phyloP scores from a whole-genome alignment of 2,888 invertebrate genomes.

The Meiosimyza platycephala region DNA sequence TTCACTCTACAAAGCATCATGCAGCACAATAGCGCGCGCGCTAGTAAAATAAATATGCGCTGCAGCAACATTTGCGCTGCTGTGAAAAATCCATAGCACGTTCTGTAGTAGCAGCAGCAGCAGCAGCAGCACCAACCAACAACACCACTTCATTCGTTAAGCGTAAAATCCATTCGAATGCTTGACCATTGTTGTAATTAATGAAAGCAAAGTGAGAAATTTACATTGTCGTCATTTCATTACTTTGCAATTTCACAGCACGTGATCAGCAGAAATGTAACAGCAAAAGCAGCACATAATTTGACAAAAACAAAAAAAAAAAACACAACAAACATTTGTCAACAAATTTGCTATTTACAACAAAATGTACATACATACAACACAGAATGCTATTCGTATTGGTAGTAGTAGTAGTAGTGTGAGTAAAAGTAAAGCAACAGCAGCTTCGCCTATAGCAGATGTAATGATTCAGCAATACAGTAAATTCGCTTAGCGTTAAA shows the following conservation, averaged over 20 bases:
- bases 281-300: conserved; percentile 5
- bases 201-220: conserved; percentile 37
- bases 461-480: too few relatives aligned
- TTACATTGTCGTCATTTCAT: conserved; percentile 38
- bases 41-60: background rate
- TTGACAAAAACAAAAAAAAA: background rate
- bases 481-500: too few relatives aligned
- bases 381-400: too few relatives aligned
- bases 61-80: background rate
- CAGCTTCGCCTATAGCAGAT: too few relatives aligned
- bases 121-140: too few relatives aligned
- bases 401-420: too few relatives aligned
- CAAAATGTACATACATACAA: too few relatives aligned
- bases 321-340: background rate
- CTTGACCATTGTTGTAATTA: conserved; percentile 33
- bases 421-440: too few relatives aligned
- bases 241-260: conserved; percentile 35
- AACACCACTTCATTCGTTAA: too few relatives aligned
- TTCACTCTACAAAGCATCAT: background rate
- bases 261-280: background rate
- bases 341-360: conserved; percentile 13
- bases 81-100: conserved; percentile 1
- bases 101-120: background rate
- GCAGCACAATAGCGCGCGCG: background rate
- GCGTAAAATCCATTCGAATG: conserved; percentile 10